A percentile compares a stretch with the other conserved stretches of the same genome.
These are phyloP conservation scores for Hanleya hanleyi DNA, from an alignment of 2,888 invertebrate genomes.

Conservation along the genomic window DNA sequence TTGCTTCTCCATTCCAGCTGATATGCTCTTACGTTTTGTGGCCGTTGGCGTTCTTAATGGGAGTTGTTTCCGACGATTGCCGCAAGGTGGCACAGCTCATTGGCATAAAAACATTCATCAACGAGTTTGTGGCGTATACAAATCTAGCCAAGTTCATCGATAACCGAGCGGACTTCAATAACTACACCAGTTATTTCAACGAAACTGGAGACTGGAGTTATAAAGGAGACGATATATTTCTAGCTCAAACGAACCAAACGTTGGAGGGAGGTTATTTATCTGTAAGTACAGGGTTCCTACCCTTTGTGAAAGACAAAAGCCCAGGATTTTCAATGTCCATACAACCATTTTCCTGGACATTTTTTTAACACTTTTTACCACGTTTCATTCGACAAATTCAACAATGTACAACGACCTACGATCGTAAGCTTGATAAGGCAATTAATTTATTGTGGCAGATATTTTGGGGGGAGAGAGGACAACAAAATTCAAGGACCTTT, in stretches of 20 bases:
- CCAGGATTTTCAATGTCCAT: not conserved
- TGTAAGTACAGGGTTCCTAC: no score
- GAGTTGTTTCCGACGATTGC: slow-evolving; percentile 79
- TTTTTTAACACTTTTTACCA: no score
- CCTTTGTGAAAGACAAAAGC: no score
- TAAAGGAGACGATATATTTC: slow-evolving; percentile 38
- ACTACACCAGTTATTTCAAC: slow-evolving; percentile 37
- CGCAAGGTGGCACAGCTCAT: slow-evolving; percentile 86
- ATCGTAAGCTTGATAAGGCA: no score
- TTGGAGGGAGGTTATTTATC: slow-evolving; percentile 50
- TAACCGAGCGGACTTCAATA: slow-evolving; percentile 42
- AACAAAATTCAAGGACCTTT: no score
- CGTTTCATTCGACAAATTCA: no score
- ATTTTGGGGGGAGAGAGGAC: no score
- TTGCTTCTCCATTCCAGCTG: slow-evolving; percentile 49
- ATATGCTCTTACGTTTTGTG: slow-evolving; percentile 91
- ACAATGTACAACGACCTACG: no score
- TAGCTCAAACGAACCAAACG: slow-evolving; percentile 39
- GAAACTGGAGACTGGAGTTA: slow-evolving; percentile 39
- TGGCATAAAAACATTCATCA: slow-evolving; percentile 91
- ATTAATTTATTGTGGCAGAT: no score
- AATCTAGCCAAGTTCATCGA: slow-evolving; percentile 75
- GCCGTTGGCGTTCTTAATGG: slow-evolving; percentile 93
- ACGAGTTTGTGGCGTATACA: slow-evolving; percentile 94
- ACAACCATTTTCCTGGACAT: no score